Conservation (phyloP, 1,140 invertebrate genomes). For the Eufriesea mexicana region DNA sequence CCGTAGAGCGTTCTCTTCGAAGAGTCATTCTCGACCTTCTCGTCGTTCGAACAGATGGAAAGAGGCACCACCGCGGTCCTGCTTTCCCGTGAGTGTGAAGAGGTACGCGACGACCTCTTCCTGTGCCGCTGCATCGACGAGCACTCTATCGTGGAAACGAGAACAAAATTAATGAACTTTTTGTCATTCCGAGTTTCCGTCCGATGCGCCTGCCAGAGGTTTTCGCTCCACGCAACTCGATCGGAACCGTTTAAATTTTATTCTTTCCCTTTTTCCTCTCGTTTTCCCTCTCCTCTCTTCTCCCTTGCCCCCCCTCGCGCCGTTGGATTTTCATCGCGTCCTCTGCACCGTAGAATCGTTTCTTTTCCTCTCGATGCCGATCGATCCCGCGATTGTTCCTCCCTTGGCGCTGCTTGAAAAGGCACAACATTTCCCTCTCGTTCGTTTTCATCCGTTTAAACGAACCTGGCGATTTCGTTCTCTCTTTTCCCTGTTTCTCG, state of each 20-base stretch:
- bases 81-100: conserved; percentile 34
- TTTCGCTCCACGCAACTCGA: not conserved
- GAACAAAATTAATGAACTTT: conserved; percentile 46
- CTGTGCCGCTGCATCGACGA: conserved; percentile 24
- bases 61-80: conserved; percentile 27
- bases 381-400: conserved; percentile 1
- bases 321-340: too few relatives aligned
- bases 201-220: too few relatives aligned
- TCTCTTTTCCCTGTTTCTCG: too few relatives aligned
- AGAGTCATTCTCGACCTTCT: conserved; percentile 64
- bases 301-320: not conserved
- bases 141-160: conserved; percentile 39
- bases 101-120: conserved; percentile 22
- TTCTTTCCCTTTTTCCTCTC: not conserved
- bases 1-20: conserved; percentile 55
- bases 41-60: conserved; percentile 43
- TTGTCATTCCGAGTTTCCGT: not conserved
- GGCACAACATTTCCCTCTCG: not conserved
- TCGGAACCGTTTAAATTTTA: conserved; percentile 43
- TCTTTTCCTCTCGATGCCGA: not conserved
- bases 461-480: not conserved
- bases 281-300: too few relatives aligned
- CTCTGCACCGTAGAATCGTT: not conserved
- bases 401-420: not conserved
- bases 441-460: not conserved